Evolutionary conservation across 2,113 vertebrate species (phyloP), one percentile per base, ranked within the genome.

Genomic region (Microcebus jonahi): DNA sequence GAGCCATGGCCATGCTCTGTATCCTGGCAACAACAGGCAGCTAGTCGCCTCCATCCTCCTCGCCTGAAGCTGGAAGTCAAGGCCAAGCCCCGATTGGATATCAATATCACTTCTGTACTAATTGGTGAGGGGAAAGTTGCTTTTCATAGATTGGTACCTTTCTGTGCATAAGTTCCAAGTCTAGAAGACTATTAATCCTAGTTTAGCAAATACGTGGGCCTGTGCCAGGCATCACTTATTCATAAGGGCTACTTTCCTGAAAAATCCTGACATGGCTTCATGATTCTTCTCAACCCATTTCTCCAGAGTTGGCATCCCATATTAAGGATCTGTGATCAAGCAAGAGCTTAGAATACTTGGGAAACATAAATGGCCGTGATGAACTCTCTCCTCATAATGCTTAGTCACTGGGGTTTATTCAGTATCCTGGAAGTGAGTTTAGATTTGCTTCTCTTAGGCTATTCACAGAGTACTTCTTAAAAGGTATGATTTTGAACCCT

Each of bases 61-160:
- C 99, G 99, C 5, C 98, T 99, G 55, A 99, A 99, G 98, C 98
- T 99, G 97, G 99, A 98, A 29, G 95, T 99, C 68, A 99, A 99
- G 95, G 99, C 99, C 90, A 99, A 98, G 20, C 99, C 99, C 71
- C 99, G 99, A 48, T 97, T 99, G 98, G 99, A 99, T 83, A 85
- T 99, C 53, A 99, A 99, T 98, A 98, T 99, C 91, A 99, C 99
- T 2, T 99, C 99, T 61, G 99, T 99, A 21, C 98, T 99, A 82
- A 97, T 99, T 18, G 99, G 99, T 99, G 97, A 53, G 98, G 94
- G 21, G 63, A 31, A 14, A 4, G 68, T 0, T 34, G 59, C 80
- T 86, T 65, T 8, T 61, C 14, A n/a, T 76, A 57, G 57, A 34
- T 31, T 34, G 3, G 23, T 59, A 0, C 2, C 0, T 94, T 50